Conservation (phyloP, 2,888 invertebrate genomes). For the Erebia palarica region DNA sequence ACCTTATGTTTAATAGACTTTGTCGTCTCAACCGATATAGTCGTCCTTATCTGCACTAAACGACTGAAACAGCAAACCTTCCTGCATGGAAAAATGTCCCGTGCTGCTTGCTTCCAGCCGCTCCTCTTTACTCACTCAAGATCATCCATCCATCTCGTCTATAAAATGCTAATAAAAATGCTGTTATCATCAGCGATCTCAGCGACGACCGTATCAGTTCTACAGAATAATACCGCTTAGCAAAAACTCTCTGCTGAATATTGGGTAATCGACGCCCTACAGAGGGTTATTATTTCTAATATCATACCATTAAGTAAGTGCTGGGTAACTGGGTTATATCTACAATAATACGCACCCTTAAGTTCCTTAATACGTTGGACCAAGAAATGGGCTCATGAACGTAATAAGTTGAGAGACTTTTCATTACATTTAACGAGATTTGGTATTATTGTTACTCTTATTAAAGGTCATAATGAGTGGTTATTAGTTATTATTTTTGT, state of each 20-base stretch:
- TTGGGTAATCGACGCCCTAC: conserved; percentile 17
- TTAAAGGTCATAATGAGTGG: no score
- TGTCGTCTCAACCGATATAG: no score
- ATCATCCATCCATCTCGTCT: not conserved
- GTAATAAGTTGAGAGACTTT: not conserved
- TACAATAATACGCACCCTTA: conserved; percentile 6
- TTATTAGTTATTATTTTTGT: no score
- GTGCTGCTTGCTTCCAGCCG: no score
- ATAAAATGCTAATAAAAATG: not conserved
- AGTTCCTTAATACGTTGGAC: not conserved
- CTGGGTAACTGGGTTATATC: conserved; percentile 5
- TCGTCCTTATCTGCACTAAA: no score
- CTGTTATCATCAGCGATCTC: not conserved
- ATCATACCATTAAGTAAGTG: conserved; percentile 13
- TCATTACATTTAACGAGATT: no score
- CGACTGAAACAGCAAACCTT: no score
- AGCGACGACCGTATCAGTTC: not conserved
- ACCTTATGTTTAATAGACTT: no score
- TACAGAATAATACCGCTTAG: conserved; percentile 3
- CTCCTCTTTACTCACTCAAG: no score
- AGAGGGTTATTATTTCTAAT: conserved; percentile 16
- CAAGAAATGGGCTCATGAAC: conserved; percentile 1
- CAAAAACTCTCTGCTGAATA: conserved; percentile 3
- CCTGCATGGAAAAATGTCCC: no score
- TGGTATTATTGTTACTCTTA: no score